A percentile compares a stretch with the other conserved stretches of the same genome.
These are phyloP conservation scores for Orestias chungarensis DNA, from an alignment of 2,797 vertebrate genomes.

Conservation along the genomic window DNA sequence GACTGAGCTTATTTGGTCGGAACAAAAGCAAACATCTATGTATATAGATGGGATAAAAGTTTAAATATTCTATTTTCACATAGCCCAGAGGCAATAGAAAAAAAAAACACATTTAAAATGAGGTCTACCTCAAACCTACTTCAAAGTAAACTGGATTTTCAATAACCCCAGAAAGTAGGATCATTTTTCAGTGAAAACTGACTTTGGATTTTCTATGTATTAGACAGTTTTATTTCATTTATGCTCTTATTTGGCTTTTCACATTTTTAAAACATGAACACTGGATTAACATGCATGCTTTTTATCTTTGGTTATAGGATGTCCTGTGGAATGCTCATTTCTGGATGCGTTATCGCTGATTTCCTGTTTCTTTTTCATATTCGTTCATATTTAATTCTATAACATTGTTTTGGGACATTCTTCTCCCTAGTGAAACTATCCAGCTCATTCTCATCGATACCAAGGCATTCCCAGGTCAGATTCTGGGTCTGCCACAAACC, in stretches of 20 bases:
- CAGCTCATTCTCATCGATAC: background rate
- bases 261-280: slow-evolving; percentile 68
- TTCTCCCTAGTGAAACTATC: background rate
- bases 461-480: background rate
- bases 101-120: slow-evolving; percentile 40
- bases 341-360: background rate
- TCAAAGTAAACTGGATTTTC: slow-evolving; percentile 66
- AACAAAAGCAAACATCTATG: slow-evolving; percentile 7
- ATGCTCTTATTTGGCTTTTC: slow-evolving; percentile 54
- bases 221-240: slow-evolving; percentile 65
- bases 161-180: slow-evolving; percentile 67
- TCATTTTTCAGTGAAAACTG: slow-evolving; percentile 63
- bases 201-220: slow-evolving; percentile 60
- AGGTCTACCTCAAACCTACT: slow-evolving; percentile 53
- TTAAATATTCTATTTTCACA: slow-evolving; percentile 46
- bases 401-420: background rate
- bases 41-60: slow-evolving; percentile 18
- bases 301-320: slow-evolving; percentile 67
- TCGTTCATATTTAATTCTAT: background rate
- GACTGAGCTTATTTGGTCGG: background rate
- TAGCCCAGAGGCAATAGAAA: slow-evolving; percentile 35
- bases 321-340: slow-evolving; percentile 10
- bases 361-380: background rate
- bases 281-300: slow-evolving; percentile 71
- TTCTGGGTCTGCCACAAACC: background rate